Conservation (phyloP, 2,797 vertebrate genomes). For the Chrosomus eos region DNA sequence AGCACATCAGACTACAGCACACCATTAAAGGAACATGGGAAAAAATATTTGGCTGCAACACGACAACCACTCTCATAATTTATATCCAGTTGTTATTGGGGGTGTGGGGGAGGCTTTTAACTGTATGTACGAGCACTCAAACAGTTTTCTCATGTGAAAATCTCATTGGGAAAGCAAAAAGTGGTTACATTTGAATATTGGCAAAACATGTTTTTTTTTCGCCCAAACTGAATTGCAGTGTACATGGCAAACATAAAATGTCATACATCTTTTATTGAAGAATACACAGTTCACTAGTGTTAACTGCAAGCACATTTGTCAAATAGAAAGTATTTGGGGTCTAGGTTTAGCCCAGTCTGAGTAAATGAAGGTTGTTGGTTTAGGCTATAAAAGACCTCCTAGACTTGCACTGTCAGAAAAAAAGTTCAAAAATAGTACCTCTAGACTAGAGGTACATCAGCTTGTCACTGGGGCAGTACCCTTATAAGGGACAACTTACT, state of each 20-base stretch:
- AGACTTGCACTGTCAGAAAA: background rate
- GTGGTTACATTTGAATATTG: constrained; percentile 60
- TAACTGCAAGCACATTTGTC: constrained; percentile 64
- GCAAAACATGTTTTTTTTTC: constrained; percentile 51
- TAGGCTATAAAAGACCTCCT: background rate
- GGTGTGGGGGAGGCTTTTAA: constrained; percentile 57
- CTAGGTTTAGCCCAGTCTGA: background rate
- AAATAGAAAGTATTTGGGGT: background rate
- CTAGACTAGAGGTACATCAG: background rate
- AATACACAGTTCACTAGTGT: constrained; percentile 56
- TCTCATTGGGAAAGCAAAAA: constrained; percentile 56
- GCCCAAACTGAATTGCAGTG: constrained; percentile 57
- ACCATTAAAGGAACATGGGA: constrained; percentile 81
- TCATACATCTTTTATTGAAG: constrained; percentile 49
- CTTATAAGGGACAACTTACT: background rate
- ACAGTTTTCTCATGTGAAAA: constrained; percentile 74
- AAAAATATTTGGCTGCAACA: constrained; percentile 76
- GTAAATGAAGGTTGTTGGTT: background rate
- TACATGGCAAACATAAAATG: constrained; percentile 57
- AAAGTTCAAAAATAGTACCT: background rate
- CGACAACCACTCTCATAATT: constrained; percentile 74
- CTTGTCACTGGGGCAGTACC: background rate
- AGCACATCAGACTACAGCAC: constrained; percentile 74
- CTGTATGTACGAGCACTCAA: constrained; percentile 58
- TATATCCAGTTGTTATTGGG: constrained; percentile 73